These are phyloP conservation scores for Periophthalmus modestus DNA, from an alignment of 2,113 vertebrate species.

Conservation along the genomic window DNA sequence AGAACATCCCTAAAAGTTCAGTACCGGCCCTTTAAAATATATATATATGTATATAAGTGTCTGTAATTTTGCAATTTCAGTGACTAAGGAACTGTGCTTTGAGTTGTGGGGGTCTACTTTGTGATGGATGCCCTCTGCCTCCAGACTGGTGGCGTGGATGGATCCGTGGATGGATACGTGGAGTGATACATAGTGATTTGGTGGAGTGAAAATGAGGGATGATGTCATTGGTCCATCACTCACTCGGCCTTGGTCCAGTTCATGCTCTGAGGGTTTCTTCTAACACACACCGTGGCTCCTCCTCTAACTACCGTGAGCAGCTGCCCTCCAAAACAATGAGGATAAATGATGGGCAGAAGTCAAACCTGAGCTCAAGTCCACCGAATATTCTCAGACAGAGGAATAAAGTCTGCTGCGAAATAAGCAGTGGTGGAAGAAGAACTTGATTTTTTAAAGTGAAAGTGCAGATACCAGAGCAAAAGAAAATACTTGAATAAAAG, in stretches of 20 bases:
- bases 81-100: neutral
- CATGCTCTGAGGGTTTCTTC: conserved; percentile 44
- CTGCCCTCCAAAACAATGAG: conserved; percentile 66
- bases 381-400: too few relatives aligned
- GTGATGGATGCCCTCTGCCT: conserved; percentile 34
- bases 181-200: conserved; percentile 18
- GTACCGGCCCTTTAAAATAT: neutral
- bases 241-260: conserved; percentile 52
- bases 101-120: conserved; percentile 6
- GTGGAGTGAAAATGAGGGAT: conserved; percentile 49
- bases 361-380: conserved; percentile 14
- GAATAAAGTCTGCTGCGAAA: too few relatives aligned
- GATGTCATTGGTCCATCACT: conserved; percentile 41
- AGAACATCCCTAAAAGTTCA: neutral
- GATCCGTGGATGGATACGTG: conserved; percentile 5
- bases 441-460: too few relatives aligned
- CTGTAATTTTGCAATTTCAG: neutral
- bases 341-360: conserved; percentile 55
- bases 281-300: conserved; percentile 44
- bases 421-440: too few relatives aligned
- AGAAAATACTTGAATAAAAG: too few relatives aligned
- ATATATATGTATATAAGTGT: too few relatives aligned
- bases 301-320: conserved; percentile 56
- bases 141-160: conserved; percentile 37
- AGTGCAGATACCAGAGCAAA: too few relatives aligned